Evolutionary conservation across 2,888 invertebrate genomes (phyloP).

Genomic region (Nipponacmea schrenckii): DNA sequence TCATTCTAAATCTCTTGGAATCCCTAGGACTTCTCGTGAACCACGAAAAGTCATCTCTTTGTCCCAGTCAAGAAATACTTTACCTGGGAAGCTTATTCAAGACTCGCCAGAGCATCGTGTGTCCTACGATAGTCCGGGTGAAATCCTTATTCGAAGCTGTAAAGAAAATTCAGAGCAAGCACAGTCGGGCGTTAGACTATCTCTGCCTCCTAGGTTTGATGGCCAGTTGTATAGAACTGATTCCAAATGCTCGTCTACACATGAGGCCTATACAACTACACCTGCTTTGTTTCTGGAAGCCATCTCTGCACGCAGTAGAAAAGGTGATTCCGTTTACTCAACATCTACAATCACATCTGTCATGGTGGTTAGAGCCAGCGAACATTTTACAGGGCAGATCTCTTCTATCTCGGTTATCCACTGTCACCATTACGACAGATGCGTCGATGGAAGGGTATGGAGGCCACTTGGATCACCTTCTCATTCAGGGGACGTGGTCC

Average conservation of each 20-base stretch:
- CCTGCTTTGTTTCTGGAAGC: slow-evolving; percentile 2
- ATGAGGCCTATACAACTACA: slow-evolving; percentile 15
- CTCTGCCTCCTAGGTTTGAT: background rate
- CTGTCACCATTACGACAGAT: slow-evolving; percentile 11
- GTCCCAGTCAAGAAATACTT: slow-evolving; percentile 21
- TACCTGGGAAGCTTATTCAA: slow-evolving; percentile 22
- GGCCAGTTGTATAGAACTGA: slow-evolving; percentile 11
- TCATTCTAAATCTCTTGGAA: slow-evolving; percentile 19
- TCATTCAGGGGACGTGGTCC: slow-evolving; percentile 16
- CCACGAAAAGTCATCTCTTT: slow-evolving; percentile 25
- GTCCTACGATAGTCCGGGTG: slow-evolving; percentile 23
- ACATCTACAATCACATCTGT: background rate
- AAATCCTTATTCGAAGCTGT: background rate
- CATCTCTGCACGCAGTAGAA: background rate
- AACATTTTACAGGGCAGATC: background rate
- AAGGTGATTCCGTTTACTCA: background rate
- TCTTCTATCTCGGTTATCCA: background rate
- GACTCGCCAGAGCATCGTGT: slow-evolving; percentile 22
- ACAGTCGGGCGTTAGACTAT: slow-evolving; percentile 11
- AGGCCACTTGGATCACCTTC: slow-evolving; percentile 7
- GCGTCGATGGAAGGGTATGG: slow-evolving; percentile 12
- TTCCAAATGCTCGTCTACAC: slow-evolving; percentile 17
- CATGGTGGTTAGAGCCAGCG: background rate
- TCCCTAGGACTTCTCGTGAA: slow-evolving; percentile 32
- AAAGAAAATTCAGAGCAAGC: background rate